Percentiles rank a stretch among this genome's conserved stretches.
phyloP scores from a whole-genome alignment of 1,140 invertebrate species.

The Choristoneura fumiferana region DNA sequence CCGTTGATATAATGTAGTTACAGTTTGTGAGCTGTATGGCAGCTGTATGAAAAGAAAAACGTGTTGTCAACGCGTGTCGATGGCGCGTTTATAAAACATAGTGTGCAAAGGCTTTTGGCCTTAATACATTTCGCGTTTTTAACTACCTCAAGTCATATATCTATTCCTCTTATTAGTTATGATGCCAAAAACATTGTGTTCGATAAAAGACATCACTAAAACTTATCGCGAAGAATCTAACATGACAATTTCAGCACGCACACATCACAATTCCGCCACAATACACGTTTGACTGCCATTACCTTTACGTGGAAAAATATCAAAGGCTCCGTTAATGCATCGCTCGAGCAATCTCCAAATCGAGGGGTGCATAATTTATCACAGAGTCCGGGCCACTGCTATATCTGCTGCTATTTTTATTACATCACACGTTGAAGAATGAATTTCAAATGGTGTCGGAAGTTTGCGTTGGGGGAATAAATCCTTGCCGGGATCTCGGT shows the following conservation, averaged over 20 bases:
- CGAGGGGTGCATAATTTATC: conserved; percentile 75
- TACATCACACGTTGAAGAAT: conserved; percentile 75
- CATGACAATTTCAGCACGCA: conserved; percentile 1
- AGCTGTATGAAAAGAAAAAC: too few species aligned
- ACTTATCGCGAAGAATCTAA: background rate
- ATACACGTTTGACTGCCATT: conserved; percentile 58
- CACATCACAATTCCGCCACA: conserved; percentile 23
- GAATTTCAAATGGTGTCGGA: conserved; percentile 74
- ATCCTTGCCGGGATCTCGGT: conserved; percentile 42
- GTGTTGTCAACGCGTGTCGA: too few species aligned
- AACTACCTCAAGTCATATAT: too few species aligned
- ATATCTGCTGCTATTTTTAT: conserved; percentile 71
- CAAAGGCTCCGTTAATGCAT: conserved; percentile 64
- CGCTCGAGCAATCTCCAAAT: conserved; percentile 61
- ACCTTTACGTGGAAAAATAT: conserved; percentile 55
- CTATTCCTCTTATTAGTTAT: too few species aligned
- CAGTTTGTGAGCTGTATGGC: too few species aligned
- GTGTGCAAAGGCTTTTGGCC: too few species aligned
- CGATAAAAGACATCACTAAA: background rate
- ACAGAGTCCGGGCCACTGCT: conserved; percentile 46
- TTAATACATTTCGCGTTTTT: too few species aligned
- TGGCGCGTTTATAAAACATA: too few species aligned
- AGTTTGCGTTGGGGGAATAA: conserved; percentile 69
- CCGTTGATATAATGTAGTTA: too few species aligned
- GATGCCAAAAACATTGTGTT: too few species aligned